Base-by-base conservation (phyloP, 2,797 vertebrate genomes). In the Sebastes vulpes region DNA sequence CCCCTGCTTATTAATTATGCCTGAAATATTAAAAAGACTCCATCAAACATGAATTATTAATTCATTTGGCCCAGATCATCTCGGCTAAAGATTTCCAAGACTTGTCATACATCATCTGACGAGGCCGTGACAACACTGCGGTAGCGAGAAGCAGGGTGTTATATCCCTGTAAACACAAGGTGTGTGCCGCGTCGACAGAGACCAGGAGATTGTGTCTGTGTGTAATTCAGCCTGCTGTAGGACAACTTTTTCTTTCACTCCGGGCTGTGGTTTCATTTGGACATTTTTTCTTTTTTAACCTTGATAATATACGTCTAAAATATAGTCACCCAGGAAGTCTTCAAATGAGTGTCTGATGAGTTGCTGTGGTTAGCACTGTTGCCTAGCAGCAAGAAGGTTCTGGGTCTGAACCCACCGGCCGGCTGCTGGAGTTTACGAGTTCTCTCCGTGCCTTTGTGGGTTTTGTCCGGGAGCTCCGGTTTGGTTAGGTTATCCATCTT, bases 11-110 rank as follows among this genome's bases (percentile, higher is more conserved):
- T 95, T 95, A 96, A 96, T 96, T 95, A 94, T 94, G 89, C 86
- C 85, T 94, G 90, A 95, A 95, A 96, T 96, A 96, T 96, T 95
- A 94, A 95, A 96, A 94, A 93, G 90, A 92, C 94, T 93, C 92
- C 86, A 95, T 95, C 93, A 94, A 83, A 91, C 88, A 95, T 96
- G 88, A 95, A 96, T 95, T 94, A 96, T 96, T 93, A 79, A 96
- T 95, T 94, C 80, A 90, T 95, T 94, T 93, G 82, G 73, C 93
- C 84, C 66, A 90, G 88, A 95, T 95, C 91, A 93, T 95, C 86
- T 84, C 80, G 3, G 89, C 90, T 94, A 91, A 95, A 95, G 93
- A 93, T 95, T 93, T 93, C 82, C 83, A 61, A 77, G 84, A 83
- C 81, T 82, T 88, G 89, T 93, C 87, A 83, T 95, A 92, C 93